phyloP scores from a whole-genome alignment of 1,140 invertebrate genomes.

The Drosophila busckii region DNA sequence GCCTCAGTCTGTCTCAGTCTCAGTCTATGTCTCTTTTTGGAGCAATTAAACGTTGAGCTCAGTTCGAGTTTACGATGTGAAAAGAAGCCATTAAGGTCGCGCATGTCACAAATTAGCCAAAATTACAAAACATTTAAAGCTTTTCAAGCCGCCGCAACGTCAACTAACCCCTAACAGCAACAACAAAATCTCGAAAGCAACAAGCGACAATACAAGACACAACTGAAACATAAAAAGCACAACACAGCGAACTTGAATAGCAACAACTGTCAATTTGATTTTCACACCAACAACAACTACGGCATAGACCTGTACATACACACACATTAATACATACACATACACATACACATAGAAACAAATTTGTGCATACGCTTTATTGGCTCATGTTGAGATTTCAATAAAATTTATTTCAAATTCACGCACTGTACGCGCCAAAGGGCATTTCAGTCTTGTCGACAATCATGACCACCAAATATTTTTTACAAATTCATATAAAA shows the following conservation, averaged over 20 bases:
- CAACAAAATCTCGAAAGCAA: conserved; percentile 16
- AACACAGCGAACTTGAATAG: conserved; percentile 34
- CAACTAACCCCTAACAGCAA: conserved; percentile 14
- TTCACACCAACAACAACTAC: background rate
- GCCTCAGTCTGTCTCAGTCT: background rate
- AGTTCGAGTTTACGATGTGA: conserved; percentile 59
- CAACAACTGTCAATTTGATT: background rate
- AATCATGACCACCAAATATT: too few species aligned
- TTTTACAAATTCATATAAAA: too few species aligned
- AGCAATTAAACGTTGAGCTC: conserved; percentile 56
- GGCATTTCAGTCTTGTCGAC: too few species aligned
- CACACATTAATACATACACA: too few species aligned
- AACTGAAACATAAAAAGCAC: conserved; percentile 13
- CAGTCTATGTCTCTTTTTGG: conserved; percentile 20
- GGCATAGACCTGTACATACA: background rate
- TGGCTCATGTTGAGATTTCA: too few species aligned
- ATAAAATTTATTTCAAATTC: too few species aligned
- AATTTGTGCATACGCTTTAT: too few species aligned
- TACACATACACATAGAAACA: too few species aligned
- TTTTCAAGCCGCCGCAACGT: conserved; percentile 35
- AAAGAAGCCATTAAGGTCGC: conserved; percentile 73
- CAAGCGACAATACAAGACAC: conserved; percentile 24
- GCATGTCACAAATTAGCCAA: conserved; percentile 74
- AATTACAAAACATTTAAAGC: conserved; percentile 73
- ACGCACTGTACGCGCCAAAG: too few species aligned